A percentile compares a stretch with the other conserved stretches of the same genome.
Evolutionary conservation across 2,113 vertebrate genomes (phyloP).

Genomic region (Rostratula benghalensis): DNA sequence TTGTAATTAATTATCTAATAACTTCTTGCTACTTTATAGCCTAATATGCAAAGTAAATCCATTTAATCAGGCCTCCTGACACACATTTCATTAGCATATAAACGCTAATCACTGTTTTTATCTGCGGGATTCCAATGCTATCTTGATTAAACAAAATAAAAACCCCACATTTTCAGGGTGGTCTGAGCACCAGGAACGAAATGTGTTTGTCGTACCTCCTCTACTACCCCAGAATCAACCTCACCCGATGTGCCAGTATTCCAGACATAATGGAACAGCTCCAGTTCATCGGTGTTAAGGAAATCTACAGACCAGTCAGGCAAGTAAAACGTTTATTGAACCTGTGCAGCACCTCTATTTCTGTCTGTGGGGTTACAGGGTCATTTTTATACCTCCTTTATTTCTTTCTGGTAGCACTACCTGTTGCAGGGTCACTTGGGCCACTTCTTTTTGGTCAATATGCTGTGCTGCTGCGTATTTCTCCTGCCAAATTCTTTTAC

Average conservation of each 20-base stretch:
- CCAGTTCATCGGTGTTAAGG: constrained; percentile 87
- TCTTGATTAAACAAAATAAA: constrained; percentile 32
- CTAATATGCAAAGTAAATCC: background rate
- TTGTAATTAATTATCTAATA: background rate
- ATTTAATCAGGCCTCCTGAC: background rate
- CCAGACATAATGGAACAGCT: constrained; percentile 87
- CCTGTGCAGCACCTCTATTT: background rate
- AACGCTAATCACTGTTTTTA: background rate
- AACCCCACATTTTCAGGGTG: constrained; percentile 77
- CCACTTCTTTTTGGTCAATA: background rate
- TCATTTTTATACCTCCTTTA: background rate
- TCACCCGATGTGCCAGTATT: constrained; percentile 88
- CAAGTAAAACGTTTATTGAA: constrained; percentile 60
- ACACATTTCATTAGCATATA: background rate
- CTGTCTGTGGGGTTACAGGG: background rate
- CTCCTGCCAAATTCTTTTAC: background rate
- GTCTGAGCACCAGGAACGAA: constrained; percentile 87
- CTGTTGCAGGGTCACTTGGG: background rate
- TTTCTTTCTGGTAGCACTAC: background rate
- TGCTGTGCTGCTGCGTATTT: background rate
- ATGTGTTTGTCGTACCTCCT: constrained; percentile 90
- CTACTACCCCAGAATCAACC: constrained; percentile 88
- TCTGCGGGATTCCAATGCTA: background rate
- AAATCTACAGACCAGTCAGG: constrained; percentile 86
- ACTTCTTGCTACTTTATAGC: background rate